Evolutionary conservation across 2,888 invertebrate species (phyloP).

Genomic region (Drosophila longiperda): DNA sequence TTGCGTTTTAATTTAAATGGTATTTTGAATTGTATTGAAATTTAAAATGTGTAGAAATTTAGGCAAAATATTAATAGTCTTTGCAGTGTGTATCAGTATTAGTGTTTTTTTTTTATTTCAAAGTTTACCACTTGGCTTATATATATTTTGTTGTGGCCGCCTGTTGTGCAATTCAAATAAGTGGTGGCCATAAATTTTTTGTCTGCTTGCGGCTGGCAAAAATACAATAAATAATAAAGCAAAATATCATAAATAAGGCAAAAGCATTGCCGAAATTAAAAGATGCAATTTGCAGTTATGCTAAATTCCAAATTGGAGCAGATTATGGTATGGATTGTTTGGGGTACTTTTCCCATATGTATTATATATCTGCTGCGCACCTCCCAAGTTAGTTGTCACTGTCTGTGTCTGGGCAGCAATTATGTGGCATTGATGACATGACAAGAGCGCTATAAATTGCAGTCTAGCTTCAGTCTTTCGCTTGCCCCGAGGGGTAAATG

Average conservation of each 20-base stretch:
- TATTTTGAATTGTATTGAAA: background rate
- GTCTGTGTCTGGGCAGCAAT: slow-evolving; percentile 16
- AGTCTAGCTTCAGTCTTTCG: background rate
- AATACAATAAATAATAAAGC: slow-evolving; percentile 66
- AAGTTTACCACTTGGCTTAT: background rate
- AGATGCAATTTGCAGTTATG: slow-evolving; percentile 10
- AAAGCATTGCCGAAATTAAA: slow-evolving; percentile 36
- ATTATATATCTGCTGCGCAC: background rate
- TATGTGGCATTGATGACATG: slow-evolving; percentile 25
- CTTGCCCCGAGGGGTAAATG: slow-evolving; percentile 39
- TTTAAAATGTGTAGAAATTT: background rate
- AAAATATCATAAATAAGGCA: slow-evolving; percentile 66
- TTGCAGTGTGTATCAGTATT: background rate
- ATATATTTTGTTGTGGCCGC: background rate
- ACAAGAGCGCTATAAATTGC: slow-evolving; percentile 25
- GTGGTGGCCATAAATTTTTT: slow-evolving; percentile 48
- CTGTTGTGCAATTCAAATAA: slow-evolving; percentile 29
- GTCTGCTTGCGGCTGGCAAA: slow-evolving; percentile 29
- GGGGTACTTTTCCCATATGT: background rate
- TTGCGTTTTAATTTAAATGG: background rate
- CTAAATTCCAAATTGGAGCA: background rate
- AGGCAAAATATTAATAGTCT: background rate
- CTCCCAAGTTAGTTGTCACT: background rate
- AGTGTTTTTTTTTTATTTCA: background rate
- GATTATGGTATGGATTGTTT: too few relatives aligned